Conservation (phyloP, 2,888 invertebrate species). For the Celastrina argiolus region DNA sequence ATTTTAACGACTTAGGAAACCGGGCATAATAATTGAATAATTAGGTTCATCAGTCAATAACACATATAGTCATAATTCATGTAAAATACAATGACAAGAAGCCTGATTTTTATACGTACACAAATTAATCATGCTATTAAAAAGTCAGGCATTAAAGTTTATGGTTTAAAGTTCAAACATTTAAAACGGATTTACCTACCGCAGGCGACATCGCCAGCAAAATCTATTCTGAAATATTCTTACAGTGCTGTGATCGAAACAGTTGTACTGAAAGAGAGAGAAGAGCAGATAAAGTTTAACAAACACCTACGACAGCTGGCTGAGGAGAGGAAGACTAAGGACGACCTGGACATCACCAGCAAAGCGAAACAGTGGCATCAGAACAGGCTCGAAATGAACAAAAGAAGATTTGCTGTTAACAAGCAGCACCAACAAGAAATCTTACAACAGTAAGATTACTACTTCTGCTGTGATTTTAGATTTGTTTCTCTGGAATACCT, state of each 20-base stretch:
- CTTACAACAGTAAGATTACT: slow-evolving; percentile 54
- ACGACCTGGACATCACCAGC: slow-evolving; percentile 51
- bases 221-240: not conserved
- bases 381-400: slow-evolving; percentile 41
- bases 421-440: slow-evolving; percentile 60
- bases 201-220: not conserved
- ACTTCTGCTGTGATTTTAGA: no score
- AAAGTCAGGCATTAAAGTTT: no score
- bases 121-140: no score
- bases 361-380: slow-evolving; percentile 60
- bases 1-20: no score
- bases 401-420: slow-evolving; percentile 49
- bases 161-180: no score
- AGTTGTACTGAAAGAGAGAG: slow-evolving; percentile 61
- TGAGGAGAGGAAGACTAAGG: slow-evolving; percentile 45
- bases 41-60: no score
- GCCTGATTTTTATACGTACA: no score
- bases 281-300: slow-evolving; percentile 59
- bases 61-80: no score
- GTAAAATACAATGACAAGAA: no score
- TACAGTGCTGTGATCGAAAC: slow-evolving; percentile 67
- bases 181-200: no score
- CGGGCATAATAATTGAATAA: no score
- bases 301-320: slow-evolving; percentile 48
- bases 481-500: no score